phyloP scores from a whole-genome alignment of 1,140 invertebrate species.

The Anthonomus grandis region DNA sequence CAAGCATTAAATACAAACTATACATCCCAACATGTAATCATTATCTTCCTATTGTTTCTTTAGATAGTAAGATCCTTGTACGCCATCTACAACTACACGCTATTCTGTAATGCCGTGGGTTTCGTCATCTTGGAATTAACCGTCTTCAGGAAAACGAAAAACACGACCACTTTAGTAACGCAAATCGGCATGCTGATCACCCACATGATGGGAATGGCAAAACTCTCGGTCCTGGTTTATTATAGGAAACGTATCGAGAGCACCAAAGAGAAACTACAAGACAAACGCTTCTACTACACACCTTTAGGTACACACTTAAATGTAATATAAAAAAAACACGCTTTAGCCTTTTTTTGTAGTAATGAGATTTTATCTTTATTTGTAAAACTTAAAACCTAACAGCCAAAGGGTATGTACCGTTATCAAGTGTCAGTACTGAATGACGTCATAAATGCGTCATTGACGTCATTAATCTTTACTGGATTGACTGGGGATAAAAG shows the following conservation, averaged over 20 bases:
- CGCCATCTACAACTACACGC: conserved; percentile 10
- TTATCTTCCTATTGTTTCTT: too few relatives aligned
- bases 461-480: too few relatives aligned
- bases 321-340: too few relatives aligned
- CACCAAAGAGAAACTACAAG: conserved; percentile 21
- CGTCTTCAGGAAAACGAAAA: conserved; percentile 8
- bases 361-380: too few relatives aligned
- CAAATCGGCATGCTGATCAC: conserved; percentile 38
- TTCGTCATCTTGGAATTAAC: conserved; percentile 22
- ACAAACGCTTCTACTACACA: conserved; percentile 21
- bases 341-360: too few relatives aligned
- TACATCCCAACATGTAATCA: too few relatives aligned
- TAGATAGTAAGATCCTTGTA: conserved; percentile 12
- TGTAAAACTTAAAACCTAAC: too few relatives aligned
- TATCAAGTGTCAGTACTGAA: too few relatives aligned
- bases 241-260: conserved; percentile 7
- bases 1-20: too few relatives aligned
- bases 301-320: conserved; percentile 12
- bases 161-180: conserved; percentile 13
- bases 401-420: too few relatives aligned
- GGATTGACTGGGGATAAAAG: too few relatives aligned
- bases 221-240: conserved; percentile 22
- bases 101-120: conserved; percentile 5
- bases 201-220: conserved; percentile 24
- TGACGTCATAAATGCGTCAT: too few relatives aligned